Percentiles rank a stretch among this genome's conserved stretches.
phyloP scores from a whole-genome alignment of 92 coral and sea anemone species.

The Plumapathes pennacea region DNA sequence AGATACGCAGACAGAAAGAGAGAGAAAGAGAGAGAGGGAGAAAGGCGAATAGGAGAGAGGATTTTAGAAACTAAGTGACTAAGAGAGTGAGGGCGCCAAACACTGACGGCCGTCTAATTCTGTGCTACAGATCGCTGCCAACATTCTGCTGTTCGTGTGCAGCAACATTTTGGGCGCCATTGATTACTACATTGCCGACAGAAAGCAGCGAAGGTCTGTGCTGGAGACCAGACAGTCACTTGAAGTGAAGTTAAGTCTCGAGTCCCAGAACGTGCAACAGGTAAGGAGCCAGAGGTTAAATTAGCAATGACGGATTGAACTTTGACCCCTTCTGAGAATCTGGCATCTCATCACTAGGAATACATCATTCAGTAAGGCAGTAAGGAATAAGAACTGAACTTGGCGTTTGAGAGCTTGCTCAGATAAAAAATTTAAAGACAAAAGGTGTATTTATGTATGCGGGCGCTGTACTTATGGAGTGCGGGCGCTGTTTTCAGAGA shows the following conservation, averaged over 20 bases:
- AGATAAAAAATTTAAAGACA: too few species aligned
- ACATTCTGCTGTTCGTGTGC: constrained; percentile 76
- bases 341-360: too few species aligned
- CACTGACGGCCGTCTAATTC: background rate
- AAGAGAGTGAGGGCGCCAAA: too few species aligned
- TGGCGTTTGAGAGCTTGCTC: too few species aligned
- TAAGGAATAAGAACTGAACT: background rate
- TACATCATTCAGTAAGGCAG: background rate
- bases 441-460: too few species aligned
- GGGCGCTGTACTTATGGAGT: background rate
- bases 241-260: constrained; percentile 78
- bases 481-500: constrained; percentile 42
- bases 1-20: too few species aligned
- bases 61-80: too few species aligned
- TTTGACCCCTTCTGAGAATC: too few species aligned
- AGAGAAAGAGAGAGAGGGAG: too few species aligned
- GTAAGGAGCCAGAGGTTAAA: too few species aligned
- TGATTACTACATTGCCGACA: constrained; percentile 88
- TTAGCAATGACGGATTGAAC: too few species aligned
- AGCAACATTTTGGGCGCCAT: constrained; percentile 84
- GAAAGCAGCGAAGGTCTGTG: constrained; percentile 88
- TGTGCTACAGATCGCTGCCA: constrained; percentile 67
- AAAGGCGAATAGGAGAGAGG: too few species aligned
- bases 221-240: constrained; percentile 91
- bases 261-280: constrained; percentile 92